Evolutionary conservation across 2,113 vertebrate genomes (phyloP).

Genomic region (Rynchops niger): DNA sequence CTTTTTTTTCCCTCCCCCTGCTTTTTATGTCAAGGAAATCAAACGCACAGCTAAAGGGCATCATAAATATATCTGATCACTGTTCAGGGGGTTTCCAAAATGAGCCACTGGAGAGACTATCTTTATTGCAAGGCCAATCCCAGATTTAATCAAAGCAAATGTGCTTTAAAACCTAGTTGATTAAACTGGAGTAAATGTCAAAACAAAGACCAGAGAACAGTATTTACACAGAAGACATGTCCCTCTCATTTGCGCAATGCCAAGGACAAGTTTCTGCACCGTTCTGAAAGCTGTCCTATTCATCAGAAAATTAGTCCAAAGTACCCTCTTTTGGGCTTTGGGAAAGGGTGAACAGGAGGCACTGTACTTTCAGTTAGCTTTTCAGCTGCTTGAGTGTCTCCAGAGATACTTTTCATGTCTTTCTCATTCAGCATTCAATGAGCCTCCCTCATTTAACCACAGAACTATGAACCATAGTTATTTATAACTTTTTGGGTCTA

Average conservation of each 20-base stretch:
- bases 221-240: slow-evolving; percentile 16
- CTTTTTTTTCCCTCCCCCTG: background rate
- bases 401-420: background rate
- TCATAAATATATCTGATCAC: slow-evolving; percentile 73
- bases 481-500: background rate
- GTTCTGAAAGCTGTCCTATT: background rate
- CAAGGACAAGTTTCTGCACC: background rate
- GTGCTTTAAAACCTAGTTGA: slow-evolving; percentile 60
- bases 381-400: background rate
- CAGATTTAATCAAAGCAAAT: slow-evolving; percentile 66
- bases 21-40: slow-evolving; percentile 70
- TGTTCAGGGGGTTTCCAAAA: slow-evolving; percentile 44
- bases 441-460: background rate
- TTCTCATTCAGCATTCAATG: background rate
- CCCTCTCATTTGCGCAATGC: background rate
- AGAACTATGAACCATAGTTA: background rate
- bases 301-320: background rate
- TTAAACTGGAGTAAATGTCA: slow-evolving; percentile 54
- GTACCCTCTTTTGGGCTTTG: background rate
- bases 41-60: slow-evolving; percentile 64
- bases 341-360: background rate
- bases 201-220: slow-evolving; percentile 11
- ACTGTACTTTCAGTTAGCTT: background rate
- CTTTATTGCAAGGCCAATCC: slow-evolving; percentile 55
- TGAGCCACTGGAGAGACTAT: slow-evolving; percentile 53